These are phyloP conservation scores for Puntigrus tetrazona DNA, from an alignment of 2,113 vertebrate genomes.

Conservation along the genomic window DNA sequence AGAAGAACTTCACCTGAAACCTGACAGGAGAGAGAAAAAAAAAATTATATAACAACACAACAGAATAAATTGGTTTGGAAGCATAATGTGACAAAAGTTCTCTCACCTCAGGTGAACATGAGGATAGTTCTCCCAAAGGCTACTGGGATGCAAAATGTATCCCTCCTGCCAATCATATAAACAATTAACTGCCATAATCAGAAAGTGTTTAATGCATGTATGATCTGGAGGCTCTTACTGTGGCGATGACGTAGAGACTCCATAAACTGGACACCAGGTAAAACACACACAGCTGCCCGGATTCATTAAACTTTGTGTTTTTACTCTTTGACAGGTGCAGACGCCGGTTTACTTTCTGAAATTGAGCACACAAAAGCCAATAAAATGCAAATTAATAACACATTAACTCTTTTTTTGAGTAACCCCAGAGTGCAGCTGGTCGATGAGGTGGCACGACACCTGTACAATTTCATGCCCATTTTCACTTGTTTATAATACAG, in stretches of 20 bases:
- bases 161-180: slow-evolving; percentile 80
- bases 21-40: slow-evolving; percentile 72
- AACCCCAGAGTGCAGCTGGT: too few relatives aligned
- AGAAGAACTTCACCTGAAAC: slow-evolving; percentile 99
- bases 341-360: slow-evolving; percentile 93
- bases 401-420: too few relatives aligned
- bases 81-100: not conserved
- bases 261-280: slow-evolving; percentile 90
- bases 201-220: not conserved
- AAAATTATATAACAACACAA: not conserved
- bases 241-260: slow-evolving; percentile 88
- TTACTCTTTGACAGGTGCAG: slow-evolving; percentile 98
- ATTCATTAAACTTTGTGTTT: slow-evolving; percentile 97
- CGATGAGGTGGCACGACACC: too few relatives aligned
- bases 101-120: slow-evolving; percentile 86
- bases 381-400: not conserved
- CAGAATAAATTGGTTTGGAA: not conserved
- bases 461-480: too few relatives aligned
- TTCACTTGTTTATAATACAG: too few relatives aligned
- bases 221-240: slow-evolving; percentile 74
- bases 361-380: not conserved
- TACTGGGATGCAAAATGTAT: slow-evolving; percentile 90
- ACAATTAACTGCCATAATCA: not conserved
- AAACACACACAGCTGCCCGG: slow-evolving; percentile 93
- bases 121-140: slow-evolving; percentile 95